These are phyloP conservation scores for Dusona sp. DNA, from an alignment of 2,888 invertebrate species.

Conservation along the genomic window DNA sequence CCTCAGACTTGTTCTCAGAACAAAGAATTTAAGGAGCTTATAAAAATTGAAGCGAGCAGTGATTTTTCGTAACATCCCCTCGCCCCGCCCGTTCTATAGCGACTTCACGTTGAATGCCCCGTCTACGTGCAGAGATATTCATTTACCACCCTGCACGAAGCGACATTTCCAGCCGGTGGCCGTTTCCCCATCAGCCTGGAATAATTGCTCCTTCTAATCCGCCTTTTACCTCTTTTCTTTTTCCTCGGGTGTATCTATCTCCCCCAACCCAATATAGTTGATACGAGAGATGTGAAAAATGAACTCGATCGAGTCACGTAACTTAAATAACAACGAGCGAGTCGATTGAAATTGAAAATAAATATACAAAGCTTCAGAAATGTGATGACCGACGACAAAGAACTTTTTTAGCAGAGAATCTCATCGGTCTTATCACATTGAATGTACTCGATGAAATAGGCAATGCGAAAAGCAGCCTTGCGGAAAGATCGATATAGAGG, in stretches of 20 bases:
- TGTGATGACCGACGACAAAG: background rate
- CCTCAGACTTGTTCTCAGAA: background rate
- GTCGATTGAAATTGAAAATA: background rate
- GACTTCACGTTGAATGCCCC: background rate
- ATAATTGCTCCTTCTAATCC: constrained; percentile 56
- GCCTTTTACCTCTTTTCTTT: constrained; percentile 30
- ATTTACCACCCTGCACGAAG: constrained; percentile 12
- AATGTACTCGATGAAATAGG: constrained; percentile 43
- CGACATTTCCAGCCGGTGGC: constrained; percentile 37
- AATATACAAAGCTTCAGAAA: background rate
- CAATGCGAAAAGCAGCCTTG: constrained; percentile 29
- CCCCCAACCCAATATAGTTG: background rate
- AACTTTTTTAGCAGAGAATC: background rate
- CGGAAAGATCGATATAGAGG: constrained; percentile 55
- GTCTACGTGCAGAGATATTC: background rate
- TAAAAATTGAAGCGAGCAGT: background rate
- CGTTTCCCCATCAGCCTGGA: constrained; percentile 61
- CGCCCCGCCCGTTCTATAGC: background rate
- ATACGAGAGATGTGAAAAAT: constrained; percentile 12
- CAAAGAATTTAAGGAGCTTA: background rate
- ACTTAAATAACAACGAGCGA: background rate
- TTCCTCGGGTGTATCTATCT: background rate
- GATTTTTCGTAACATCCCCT: background rate
- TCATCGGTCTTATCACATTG: background rate
- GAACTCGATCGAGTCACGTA: background rate